phyloP scores from a whole-genome alignment of 1,140 invertebrate genomes.

The Anoplophora glabripennis region DNA sequence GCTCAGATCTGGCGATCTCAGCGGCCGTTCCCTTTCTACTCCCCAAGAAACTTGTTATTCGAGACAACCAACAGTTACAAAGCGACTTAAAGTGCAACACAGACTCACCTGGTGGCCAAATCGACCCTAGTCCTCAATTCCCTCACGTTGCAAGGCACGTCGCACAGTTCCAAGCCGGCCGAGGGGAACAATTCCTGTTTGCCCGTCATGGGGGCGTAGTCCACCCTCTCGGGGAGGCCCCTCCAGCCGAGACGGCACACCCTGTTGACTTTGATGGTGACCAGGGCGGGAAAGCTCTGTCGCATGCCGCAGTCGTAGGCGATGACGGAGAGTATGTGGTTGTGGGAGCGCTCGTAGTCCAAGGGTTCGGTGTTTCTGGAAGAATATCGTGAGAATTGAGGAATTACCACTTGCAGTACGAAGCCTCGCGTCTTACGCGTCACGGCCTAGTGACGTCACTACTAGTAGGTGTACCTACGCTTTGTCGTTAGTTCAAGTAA shows the following conservation, averaged over 20 bases:
- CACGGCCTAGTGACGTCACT: too few species aligned
- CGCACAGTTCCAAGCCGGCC: constrained; percentile 84
- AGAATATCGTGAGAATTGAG: too few species aligned
- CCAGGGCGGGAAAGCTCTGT: constrained; percentile 83
- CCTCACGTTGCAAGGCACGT: constrained; percentile 71
- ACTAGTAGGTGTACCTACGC: too few species aligned
- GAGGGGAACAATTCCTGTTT: constrained; percentile 77
- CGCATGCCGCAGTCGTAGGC: constrained; percentile 96
- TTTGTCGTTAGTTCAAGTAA: too few species aligned
- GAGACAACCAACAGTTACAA: too few species aligned
- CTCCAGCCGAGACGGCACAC: constrained; percentile 58
- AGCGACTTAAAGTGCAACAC: neutral
- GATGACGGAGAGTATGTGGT: constrained; percentile 95
- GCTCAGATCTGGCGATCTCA: too few species aligned
- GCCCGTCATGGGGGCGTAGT: constrained; percentile 84
- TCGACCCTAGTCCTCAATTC: constrained; percentile 65
- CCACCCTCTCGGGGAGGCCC: constrained; percentile 84
- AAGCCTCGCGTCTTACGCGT: too few species aligned
- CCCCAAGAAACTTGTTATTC: too few species aligned
- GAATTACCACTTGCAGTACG: too few species aligned
- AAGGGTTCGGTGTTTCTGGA: constrained; percentile 79
- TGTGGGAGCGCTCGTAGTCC: constrained; percentile 88
- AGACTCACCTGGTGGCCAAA: constrained; percentile 53
- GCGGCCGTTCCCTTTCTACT: too few species aligned
- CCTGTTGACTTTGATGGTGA: constrained; percentile 84